Base-by-base conservation (phyloP, 2,797 vertebrate species). In the Gambelia wislizenii region DNA sequence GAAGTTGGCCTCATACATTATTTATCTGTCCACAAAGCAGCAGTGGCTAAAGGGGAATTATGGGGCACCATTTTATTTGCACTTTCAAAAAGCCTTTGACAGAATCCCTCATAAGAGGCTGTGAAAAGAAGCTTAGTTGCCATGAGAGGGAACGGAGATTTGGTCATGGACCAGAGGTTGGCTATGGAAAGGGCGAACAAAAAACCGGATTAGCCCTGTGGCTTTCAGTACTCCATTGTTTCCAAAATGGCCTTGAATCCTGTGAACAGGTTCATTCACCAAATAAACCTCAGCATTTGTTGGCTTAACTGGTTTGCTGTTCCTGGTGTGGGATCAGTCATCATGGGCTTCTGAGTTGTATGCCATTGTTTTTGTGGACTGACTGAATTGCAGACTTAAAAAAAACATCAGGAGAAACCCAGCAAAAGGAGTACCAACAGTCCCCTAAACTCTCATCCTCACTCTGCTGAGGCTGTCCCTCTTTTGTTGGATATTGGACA, bases 81-180 rank as follows among this genome's bases (percentile, higher is more conserved):
- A 56, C 72, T 77, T 89, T 75, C 79, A 86, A 86, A 87, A 89
- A 83, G 36, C n/a, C 69, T 82, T 85, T 76, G 84, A 54, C 70
- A 83, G 84, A 89, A 86, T 82, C 70, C 84, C 70, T 83, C 84
- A 82, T 83, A 89, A 86, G 89, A 86, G 89, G 56, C 70, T 82
- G 78, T 76, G 84, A 89, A 89, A 89, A 86, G 89, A 86, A 86
- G 89, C 84, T 89, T 89, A 89, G 79, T 82, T 86, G 89, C 84
- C 78, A 89, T 83, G 89, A 89, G 89, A 56, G 54, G 70, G 89
- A 69, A 61, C 59, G 42, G 77, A 75, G 89, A 82, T 76, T 89
- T 76, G 47, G 79, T 89, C 84, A 89, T 86, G 89, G 79, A 86
- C 89, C 84, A 86, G 79, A 77, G 89, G 61, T 39, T 64, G 49